Evolutionary conservation across 2,797 vertebrate species (phyloP).

Genomic region (Danio jaintianensis): DNA sequence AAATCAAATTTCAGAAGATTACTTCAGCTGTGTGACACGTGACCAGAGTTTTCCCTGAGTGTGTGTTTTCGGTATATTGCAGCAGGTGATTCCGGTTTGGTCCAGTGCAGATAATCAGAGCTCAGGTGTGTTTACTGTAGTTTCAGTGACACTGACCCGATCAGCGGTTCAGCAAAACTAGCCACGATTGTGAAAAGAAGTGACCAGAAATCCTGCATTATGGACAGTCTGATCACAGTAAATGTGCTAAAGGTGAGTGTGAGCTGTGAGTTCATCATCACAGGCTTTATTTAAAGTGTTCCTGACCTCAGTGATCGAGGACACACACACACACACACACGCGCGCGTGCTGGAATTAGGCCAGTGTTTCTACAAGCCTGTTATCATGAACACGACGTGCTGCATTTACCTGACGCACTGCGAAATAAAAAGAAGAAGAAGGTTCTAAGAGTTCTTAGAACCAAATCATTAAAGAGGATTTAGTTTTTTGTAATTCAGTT

Average conservation of each 20-base stretch:
- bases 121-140: background rate
- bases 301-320: constrained; percentile 3
- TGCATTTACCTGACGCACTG: too few relatives aligned
- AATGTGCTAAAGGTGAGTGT: constrained; percentile 40
- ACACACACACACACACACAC: background rate
- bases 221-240: background rate
- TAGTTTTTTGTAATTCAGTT: too few relatives aligned
- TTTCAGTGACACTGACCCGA: background rate
- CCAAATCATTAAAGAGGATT: too few relatives aligned
- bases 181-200: constrained; percentile 7
- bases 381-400: too few relatives aligned
- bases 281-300: constrained; percentile 32
- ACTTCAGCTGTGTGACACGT: too few relatives aligned
- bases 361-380: background rate
- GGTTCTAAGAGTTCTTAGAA: too few relatives aligned
- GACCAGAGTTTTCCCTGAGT: too few relatives aligned
- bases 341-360: background rate
- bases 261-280: constrained; percentile 27
- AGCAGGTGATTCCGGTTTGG: background rate
- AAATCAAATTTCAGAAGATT: too few relatives aligned
- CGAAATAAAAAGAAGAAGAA: too few relatives aligned
- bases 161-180: background rate
- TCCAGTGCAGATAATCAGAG: background rate
- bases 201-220: background rate
- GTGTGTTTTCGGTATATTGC: too few relatives aligned